Evolutionary conservation across 2,888 invertebrate genomes (phyloP), one percentile per base, ranked within the genome.

Genomic region (Chymomyza caudatula): DNA sequence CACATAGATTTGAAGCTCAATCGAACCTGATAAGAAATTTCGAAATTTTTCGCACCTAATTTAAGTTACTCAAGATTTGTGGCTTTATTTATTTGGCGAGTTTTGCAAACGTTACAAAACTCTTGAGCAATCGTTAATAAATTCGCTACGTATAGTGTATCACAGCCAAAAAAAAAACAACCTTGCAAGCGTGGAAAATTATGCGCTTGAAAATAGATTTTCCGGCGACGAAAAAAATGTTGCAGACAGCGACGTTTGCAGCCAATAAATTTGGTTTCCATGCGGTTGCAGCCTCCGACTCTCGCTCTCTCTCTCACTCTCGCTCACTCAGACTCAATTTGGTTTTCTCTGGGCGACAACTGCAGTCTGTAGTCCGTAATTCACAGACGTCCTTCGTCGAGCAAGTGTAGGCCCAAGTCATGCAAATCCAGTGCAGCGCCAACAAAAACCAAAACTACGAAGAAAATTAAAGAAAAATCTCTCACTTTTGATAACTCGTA

Each of bases 131-230:
- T n/a, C n/a, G n/a, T n/a, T n/a, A n/a, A 47, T 47, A 15, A 17
- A 2, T 15, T 17, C 4, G 1, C 2, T 3, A 17, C 8, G 17
- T 3, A 15, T 47, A 47, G 15, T n/a, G 15, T 17, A 6, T 47
- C 66, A 55, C 65, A 67, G n/a, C n/a, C n/a, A 59, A 71, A 37
- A 1, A 37, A 11, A 8, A 37, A 11, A 37, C 8, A 37, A 80
- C 71, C 73, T 81, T 78, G 71, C 85, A 37, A 76, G 78, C 65
- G 69, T 86, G 73, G 78, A 81, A 81, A 82, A 84, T 82, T 85
- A 81, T 84, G 75, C 75, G 71, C 73, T 73, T 60, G 67, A 73
- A 82, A 82, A 82, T 82, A 82, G 82, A 86, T 84, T 86, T 78
- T 74, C 76, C 72, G 72, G 80, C 67, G 54, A 70, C 76, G 71